A percentile compares a stretch with the other conserved stretches of the same genome.
phyloP scores from a whole-genome alignment of 2,113 vertebrate species.

The Procavia capensis region DNA sequence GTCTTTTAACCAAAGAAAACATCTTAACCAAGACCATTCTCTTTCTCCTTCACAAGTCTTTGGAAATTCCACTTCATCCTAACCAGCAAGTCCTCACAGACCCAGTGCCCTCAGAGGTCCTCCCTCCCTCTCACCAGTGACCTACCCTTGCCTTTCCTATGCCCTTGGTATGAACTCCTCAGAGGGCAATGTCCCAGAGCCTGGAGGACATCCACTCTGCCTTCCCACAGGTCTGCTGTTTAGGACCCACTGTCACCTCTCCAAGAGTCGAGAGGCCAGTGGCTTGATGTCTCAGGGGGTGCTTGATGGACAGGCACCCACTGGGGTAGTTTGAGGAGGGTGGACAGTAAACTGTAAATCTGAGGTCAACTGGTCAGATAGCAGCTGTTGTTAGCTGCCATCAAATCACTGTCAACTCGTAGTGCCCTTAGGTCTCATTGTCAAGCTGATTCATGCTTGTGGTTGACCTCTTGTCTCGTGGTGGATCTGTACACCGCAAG shows the following conservation, averaged over 20 bases:
- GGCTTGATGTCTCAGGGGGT: no score
- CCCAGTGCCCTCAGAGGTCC: background rate
- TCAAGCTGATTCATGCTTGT: no score
- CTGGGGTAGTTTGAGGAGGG: no score
- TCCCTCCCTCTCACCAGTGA: background rate
- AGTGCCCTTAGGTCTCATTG: no score
- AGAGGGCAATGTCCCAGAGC: background rate
- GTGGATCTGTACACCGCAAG: no score
- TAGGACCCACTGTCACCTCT: no score
- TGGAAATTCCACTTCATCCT: background rate
- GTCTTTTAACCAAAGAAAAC: background rate
- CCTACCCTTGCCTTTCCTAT: no score
- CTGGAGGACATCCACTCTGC: background rate
- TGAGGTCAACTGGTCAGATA: background rate
- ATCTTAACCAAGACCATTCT: background rate
- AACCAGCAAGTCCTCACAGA: background rate
- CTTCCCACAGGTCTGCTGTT: background rate
- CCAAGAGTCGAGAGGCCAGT: background rate
- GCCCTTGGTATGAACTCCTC: background rate
- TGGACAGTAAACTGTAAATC: background rate
- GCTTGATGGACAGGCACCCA: fast-evolving
- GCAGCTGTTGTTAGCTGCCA: background rate
- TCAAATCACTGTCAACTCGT: no score
- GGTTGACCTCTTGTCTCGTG: no score
- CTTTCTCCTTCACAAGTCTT: background rate